These are phyloP conservation scores for Lutjanus campechanus DNA, from an alignment of 2,797 vertebrate genomes.

Conservation along the genomic window DNA sequence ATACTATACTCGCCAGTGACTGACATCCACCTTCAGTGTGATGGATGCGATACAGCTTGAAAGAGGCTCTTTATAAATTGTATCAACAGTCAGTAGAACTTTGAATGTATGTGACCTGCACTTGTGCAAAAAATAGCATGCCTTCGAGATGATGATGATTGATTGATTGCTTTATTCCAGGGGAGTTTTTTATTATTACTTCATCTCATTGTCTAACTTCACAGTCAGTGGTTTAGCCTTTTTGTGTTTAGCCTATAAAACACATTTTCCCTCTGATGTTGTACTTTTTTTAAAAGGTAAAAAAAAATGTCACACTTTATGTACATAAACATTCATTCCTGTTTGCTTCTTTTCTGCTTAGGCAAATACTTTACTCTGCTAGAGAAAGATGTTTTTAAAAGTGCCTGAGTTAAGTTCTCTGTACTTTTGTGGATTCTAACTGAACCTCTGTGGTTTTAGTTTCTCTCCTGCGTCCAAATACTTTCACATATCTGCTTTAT, in stretches of 20 bases:
- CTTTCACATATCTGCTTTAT: no score
- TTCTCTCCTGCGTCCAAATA: no score
- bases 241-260: neutral
- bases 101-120: neutral
- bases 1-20: neutral
- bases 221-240: neutral
- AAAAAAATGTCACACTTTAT: neutral
- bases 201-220: neutral
- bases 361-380: no score
- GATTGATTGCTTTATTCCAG: neutral
- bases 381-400: no score
- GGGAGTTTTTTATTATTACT: neutral
- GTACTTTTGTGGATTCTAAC: no score
- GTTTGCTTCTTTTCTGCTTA: no score
- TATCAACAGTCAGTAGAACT: neutral
- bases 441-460: no score
- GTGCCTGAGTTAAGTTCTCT: no score
- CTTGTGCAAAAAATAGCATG: neutral
- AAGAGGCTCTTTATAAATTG: neutral
- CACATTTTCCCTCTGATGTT: neutral
- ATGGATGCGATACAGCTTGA: slow-evolving; percentile 3
- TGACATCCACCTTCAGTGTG: neutral
- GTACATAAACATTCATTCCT: neutral
- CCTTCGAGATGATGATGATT: neutral
- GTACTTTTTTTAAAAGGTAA: neutral